phyloP scores from a whole-genome alignment of 1,140 invertebrate genomes.

The Cotesia chilonis region DNA sequence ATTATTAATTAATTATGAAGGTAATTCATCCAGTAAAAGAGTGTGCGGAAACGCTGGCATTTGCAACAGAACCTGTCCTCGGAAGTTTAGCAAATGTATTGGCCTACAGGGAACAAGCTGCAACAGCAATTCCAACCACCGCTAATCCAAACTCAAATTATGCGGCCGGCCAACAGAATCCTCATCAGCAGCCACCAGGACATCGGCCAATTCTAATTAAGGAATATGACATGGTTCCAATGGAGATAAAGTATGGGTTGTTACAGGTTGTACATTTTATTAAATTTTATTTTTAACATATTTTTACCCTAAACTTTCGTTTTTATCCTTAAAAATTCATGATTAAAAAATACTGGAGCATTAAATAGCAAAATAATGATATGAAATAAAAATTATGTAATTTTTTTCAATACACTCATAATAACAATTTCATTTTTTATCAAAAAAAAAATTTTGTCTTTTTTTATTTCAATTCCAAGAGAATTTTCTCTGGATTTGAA shows the following conservation, averaged over 20 bases:
- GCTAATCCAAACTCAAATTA: constrained; percentile 24
- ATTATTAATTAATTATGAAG: constrained; percentile 48
- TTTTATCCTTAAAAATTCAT: neutral
- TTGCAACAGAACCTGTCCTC: constrained; percentile 88
- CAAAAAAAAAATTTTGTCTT: no score
- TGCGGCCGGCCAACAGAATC: constrained; percentile 49
- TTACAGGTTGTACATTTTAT: constrained; percentile 75
- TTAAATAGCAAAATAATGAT: no score
- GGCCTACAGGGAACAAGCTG: constrained; percentile 71
- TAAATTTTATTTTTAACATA: no score
- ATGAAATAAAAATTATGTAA: no score
- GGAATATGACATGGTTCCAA: constrained; percentile 87
- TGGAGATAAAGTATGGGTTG: constrained; percentile 93
- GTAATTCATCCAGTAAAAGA: constrained; percentile 82
- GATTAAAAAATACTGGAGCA: neutral
- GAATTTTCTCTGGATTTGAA: no score
- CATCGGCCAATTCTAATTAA: constrained; percentile 71
- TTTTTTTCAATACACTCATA: no score
- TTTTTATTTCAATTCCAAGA: no score
- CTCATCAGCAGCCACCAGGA: constrained; percentile 39
- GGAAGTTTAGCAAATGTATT: constrained; percentile 89
- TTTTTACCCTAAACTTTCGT: neutral
- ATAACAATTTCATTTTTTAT: no score
- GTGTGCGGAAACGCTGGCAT: constrained; percentile 86
- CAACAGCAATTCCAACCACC: constrained; percentile 39